These are phyloP conservation scores for Oxytorus armatus DNA, from an alignment of 2,888 invertebrate genomes.

Conservation along the genomic window DNA sequence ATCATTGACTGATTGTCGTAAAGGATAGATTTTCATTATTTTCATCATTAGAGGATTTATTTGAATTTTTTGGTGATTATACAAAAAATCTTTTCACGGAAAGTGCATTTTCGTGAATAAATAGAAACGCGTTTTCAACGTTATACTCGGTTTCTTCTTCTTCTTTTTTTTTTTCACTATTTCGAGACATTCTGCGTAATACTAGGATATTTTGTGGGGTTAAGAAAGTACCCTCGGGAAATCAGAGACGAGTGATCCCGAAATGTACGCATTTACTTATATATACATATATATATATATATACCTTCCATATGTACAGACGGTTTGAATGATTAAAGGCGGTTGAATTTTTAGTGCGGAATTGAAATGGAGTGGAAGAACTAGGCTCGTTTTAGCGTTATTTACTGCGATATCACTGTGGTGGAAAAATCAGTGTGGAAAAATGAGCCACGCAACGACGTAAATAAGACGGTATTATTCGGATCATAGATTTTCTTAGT, in stretches of 20 bases:
- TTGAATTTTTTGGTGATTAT: background rate
- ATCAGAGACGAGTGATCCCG: constrained; percentile 74
- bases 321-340: constrained; percentile 43
- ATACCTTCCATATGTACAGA: too few relatives aligned
- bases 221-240: constrained; percentile 76
- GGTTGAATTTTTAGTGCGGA: background rate
- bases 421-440: too few relatives aligned
- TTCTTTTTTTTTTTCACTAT: background rate
- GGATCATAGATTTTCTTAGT: too few relatives aligned
- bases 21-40: background rate
- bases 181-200: constrained; percentile 46
- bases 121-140: background rate
- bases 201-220: constrained; percentile 48
- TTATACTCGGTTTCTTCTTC: background rate
- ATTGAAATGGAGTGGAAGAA: constrained; percentile 15
- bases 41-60: background rate
- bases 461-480: background rate
- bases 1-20: background rate
- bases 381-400: background rate
- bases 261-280: constrained; percentile 67
- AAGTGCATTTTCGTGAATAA: constrained; percentile 10
- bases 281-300: constrained; percentile 8
- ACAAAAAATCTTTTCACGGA: background rate
- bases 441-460: background rate
- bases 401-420: background rate